Evolutionary conservation across 1,140 invertebrate genomes (phyloP), one percentile per base, ranked within the genome.

Genomic region (Meloidogyne chitwoodi): DNA sequence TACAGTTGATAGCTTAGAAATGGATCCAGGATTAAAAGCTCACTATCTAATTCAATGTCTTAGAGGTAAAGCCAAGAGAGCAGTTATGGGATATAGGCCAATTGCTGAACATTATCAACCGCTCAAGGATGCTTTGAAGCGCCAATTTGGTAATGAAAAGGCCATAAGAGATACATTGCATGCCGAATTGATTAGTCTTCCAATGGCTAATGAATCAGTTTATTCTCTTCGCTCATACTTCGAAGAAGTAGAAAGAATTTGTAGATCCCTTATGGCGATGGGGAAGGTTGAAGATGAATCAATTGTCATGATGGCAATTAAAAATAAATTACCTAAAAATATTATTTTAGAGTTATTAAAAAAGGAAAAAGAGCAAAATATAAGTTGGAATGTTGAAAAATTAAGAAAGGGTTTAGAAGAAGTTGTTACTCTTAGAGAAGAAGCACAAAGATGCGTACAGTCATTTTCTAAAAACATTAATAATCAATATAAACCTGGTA

Each of bases 41-140:
- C 38, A 68, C 14, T 68, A 68, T 27, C 14, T 68, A n/a, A 68
- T 68, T n/a, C 31, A 41, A 68, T 29, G 66, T 12, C n/a, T 68
- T 6, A 68, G 41, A 27, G 66, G 66, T 2, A 68, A 68, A 8
- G 66, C 66, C 1, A n/a, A 34, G 11, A 19, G 66, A n/a, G 66
- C 66, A 11, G 66, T 27, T n/a, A 27, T 68, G 2, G 66, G 66
- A 0, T 68, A 68, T 41, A 4, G 66, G 38, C 38, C 38, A 22
- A 41, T 34, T 24, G 66, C 31, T 41, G 22, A 68, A 5, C 34
- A 68, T 27, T 68, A 68, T 41, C 4, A 26, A 22, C 19, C 34
- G 34, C n/a, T 68, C n/a, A 41, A 38, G 66, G n/a, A 22, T 2
- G 41, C 66, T 1, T 41, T 68, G 6, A 34, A n/a, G 2, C 22